Percentiles rank a stretch among this genome's conserved stretches.
phyloP scores from a whole-genome alignment of 2,888 invertebrate species.

The Anoplius nigerrimus region DNA sequence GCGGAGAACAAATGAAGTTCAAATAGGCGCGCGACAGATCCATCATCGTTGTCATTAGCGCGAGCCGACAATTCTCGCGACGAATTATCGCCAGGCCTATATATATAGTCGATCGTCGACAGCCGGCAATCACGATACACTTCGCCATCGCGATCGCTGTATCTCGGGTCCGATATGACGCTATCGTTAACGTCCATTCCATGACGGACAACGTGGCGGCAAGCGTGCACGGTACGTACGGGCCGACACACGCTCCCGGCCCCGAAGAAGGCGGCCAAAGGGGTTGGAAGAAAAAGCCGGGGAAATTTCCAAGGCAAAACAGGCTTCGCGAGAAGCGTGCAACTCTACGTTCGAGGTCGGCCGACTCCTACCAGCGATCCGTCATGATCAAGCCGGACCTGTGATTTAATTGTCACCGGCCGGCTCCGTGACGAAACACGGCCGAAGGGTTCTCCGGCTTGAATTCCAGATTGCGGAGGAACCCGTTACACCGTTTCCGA shows the following conservation, averaged over 20 bases:
- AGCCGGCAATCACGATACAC: slow-evolving; percentile 52
- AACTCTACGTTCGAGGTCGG: slow-evolving; percentile 22
- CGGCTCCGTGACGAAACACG: slow-evolving; percentile 40
- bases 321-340: slow-evolving; percentile 32
- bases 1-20: slow-evolving; percentile 2
- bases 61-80: slow-evolving; percentile 22
- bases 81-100: slow-evolving; percentile 40
- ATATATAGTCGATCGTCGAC: slow-evolving; percentile 43
- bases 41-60: slow-evolving; percentile 47
- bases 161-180: slow-evolving; percentile 29
- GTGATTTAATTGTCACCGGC: slow-evolving; percentile 73
- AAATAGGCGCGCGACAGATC: slow-evolving; percentile 32
- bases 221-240: slow-evolving; percentile 21
- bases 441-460: slow-evolving; percentile 1
- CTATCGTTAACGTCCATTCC: slow-evolving; percentile 39
- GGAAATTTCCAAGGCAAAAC: slow-evolving; percentile 53
- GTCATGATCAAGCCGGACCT: slow-evolving; percentile 72
- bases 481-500: too few relatives aligned
- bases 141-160: slow-evolving; percentile 7
- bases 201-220: slow-evolving; percentile 13
- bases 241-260: not conserved
- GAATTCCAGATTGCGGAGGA: too few relatives aligned
- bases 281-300: slow-evolving; percentile 43
- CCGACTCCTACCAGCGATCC: slow-evolving; percentile 59
- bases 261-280: not conserved